A percentile compares a stretch with the other conserved stretches of the same genome.
These are phyloP conservation scores for Leguminivora glycinivorella DNA, from an alignment of 1,140 invertebrate genomes.

Conservation along the genomic window DNA sequence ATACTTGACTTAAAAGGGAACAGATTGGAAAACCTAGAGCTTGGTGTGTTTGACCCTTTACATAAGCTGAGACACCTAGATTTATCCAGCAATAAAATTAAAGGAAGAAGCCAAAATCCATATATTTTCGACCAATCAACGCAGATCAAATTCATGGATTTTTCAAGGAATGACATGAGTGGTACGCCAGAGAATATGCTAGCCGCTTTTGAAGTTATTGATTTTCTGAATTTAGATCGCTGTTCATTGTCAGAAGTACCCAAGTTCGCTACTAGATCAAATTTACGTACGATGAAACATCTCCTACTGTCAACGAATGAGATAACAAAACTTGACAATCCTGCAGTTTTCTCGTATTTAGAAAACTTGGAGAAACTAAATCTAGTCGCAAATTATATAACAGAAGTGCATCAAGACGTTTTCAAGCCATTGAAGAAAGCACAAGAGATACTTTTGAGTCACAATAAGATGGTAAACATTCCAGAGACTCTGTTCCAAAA, in stretches of 20 bases:
- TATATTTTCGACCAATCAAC: conserved; percentile 50
- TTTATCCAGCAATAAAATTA: conserved; percentile 53
- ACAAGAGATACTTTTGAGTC: conserved; percentile 49
- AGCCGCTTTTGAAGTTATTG: conserved; percentile 44
- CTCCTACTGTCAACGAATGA: conserved; percentile 52
- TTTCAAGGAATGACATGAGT: conserved; percentile 62
- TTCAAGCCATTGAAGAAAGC: conserved; percentile 53
- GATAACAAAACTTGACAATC: conserved; percentile 45
- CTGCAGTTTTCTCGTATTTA: conserved; percentile 37
- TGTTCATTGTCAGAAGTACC: conserved; percentile 55
- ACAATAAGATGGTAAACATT: conserved; percentile 53
- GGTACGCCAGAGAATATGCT: conserved; percentile 47
- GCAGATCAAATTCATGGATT: conserved; percentile 48
- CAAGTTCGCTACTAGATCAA: conserved; percentile 44
- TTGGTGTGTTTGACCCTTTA: conserved; percentile 59
- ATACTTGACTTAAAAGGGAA: conserved; percentile 58
- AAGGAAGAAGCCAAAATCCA: conserved; percentile 46
- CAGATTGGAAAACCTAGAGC: conserved; percentile 40
- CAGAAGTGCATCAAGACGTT: conserved; percentile 46
- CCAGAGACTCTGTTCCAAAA: conserved; percentile 56
- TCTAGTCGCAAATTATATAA: conserved; percentile 52
- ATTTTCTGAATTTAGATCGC: conserved; percentile 52
- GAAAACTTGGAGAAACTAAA: conserved; percentile 50
- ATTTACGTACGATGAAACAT: conserved; percentile 52
- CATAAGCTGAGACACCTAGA: conserved; percentile 51